Conservation (phyloP, 1,140 invertebrate genomes). For the Mizuhopecten yessoensis region DNA sequence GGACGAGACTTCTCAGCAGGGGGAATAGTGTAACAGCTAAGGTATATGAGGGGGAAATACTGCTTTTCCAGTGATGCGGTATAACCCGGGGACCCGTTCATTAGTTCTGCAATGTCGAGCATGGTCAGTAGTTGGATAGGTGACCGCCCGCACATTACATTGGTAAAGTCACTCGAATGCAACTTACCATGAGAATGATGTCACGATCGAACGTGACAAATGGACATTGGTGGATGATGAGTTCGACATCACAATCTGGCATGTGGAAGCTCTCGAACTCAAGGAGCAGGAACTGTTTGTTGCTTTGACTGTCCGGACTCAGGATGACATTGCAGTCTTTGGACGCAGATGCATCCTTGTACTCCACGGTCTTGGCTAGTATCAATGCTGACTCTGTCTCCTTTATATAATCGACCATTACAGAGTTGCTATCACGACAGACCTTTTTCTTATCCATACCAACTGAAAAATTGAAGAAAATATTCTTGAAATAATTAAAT, state of each 20-base stretch:
- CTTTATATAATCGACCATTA: not conserved
- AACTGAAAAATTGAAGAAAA: not conserved
- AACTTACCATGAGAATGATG: conserved; percentile 36
- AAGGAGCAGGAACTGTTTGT: conserved; percentile 25
- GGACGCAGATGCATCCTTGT: not conserved
- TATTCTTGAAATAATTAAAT: no score
- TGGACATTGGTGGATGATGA: conserved; percentile 42
- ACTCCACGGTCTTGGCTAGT: not conserved
- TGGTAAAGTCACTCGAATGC: no score
- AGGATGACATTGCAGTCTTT: not conserved
- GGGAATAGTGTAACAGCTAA: no score
- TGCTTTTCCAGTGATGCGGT: no score
- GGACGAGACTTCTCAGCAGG: no score
- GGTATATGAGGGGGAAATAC: no score
- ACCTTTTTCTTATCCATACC: conserved; percentile 46
- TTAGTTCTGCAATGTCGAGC: no score
- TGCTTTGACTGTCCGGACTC: conserved; percentile 21
- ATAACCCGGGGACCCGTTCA: no score
- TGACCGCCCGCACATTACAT: no score
- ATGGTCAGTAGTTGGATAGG: no score
- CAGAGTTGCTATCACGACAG: conserved; percentile 22
- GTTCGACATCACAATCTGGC: conserved; percentile 38
- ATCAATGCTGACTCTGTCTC: conserved; percentile 20
- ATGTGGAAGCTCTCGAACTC: conserved; percentile 53
- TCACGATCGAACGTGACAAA: conserved; percentile 16